Conservation (phyloP, 2,888 invertebrate genomes). For the Thecocarcelia acutangulata region DNA sequence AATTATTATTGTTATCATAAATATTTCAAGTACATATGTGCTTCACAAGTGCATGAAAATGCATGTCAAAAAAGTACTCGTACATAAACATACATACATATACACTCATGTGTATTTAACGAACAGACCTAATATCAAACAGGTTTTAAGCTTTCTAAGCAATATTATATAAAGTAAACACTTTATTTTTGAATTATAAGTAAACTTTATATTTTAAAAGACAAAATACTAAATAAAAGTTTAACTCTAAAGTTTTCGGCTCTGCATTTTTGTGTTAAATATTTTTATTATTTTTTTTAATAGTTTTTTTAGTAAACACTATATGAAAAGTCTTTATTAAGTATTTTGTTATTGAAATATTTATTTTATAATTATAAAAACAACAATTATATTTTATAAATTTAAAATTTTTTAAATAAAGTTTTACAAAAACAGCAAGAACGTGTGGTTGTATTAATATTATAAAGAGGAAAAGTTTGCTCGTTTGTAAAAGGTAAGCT, state of each 20-base stretch:
- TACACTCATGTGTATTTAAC: no score
- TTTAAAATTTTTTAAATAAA: slow-evolving; percentile 62
- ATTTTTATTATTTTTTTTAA: slow-evolving; percentile 14
- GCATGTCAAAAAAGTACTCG: no score
- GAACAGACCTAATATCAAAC: no score
- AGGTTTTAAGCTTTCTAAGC: not conserved
- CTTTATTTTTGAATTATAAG: not conserved
- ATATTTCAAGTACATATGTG: no score
- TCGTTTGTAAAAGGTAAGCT: no score
- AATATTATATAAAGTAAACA: slow-evolving; percentile 1
- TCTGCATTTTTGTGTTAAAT: slow-evolving; percentile 54
- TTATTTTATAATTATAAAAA: slow-evolving; percentile 32
- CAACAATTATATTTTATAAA: slow-evolving; percentile 48
- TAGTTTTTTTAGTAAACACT: slow-evolving; percentile 11
- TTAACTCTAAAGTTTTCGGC: slow-evolving; percentile 55
- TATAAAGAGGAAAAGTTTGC: no score
- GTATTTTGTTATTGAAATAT: slow-evolving; percentile 49
- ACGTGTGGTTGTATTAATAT: no score
- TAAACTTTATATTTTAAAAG: slow-evolving; percentile 47
- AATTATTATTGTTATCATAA: no score
- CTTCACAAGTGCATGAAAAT: no score
- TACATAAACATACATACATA: no score
- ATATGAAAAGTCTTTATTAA: slow-evolving; percentile 35
- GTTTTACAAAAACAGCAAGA: slow-evolving; percentile 43
- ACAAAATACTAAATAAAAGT: slow-evolving; percentile 61